Percentiles rank a stretch among this genome's conserved stretches.
phyloP scores from a whole-genome alignment of 2,113 vertebrate genomes.

The Ceyx margarethae region DNA sequence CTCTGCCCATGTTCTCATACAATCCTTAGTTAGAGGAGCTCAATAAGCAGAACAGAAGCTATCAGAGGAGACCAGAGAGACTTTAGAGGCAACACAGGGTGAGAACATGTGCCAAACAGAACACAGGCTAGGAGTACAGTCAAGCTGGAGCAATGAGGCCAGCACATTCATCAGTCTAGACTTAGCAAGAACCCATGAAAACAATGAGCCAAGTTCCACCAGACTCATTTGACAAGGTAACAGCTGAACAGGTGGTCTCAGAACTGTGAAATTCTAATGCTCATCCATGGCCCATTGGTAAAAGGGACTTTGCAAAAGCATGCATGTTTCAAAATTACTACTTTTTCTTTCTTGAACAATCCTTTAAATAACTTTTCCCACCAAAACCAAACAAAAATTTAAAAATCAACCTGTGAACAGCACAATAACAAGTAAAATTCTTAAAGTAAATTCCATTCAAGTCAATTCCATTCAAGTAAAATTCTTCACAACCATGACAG shows the following conservation, averaged over 20 bases:
- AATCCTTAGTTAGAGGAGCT: not conserved
- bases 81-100: not conserved
- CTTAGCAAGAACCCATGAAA: not conserved
- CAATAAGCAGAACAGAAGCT: not conserved
- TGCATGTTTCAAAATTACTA: not conserved
- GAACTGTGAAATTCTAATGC: not conserved
- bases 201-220: not conserved
- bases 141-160: not conserved
- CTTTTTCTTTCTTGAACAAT: not conserved
- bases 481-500: not conserved
- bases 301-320: not conserved
- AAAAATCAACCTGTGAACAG: not conserved
- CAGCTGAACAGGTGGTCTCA: not conserved
- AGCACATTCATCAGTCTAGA: not conserved
- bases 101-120: not conserved
- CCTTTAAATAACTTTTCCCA: not conserved
- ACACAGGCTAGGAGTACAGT: not conserved
- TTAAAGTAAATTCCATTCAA: not conserved
- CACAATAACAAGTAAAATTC: not conserved
- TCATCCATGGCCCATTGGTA: not conserved
- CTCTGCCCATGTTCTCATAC: not conserved
- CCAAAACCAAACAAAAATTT: too few species aligned
- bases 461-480: not conserved
- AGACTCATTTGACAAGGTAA: not conserved
- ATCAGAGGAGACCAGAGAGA: not conserved